These are phyloP conservation scores for Clepsis dumicolana DNA, from an alignment of 2,888 invertebrate genomes.

Conservation along the genomic window DNA sequence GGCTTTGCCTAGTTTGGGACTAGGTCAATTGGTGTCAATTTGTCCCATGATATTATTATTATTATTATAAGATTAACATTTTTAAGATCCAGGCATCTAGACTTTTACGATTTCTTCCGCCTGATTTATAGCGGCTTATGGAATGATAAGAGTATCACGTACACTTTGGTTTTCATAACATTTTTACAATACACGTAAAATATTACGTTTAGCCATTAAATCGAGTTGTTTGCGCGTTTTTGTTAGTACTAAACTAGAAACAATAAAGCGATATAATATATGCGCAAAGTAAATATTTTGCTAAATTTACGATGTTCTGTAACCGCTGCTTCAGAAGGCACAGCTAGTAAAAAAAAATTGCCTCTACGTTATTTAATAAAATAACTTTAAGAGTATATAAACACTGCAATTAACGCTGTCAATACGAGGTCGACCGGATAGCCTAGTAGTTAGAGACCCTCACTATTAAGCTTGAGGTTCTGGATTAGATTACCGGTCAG, in stretches of 20 bases:
- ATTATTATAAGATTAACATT: no score
- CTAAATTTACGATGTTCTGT: constrained; percentile 4
- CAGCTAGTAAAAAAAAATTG: neutral
- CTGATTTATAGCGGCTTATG: neutral
- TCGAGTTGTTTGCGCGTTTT: neutral
- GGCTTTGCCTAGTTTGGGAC: no score
- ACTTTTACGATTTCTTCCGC: neutral
- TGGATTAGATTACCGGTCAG: no score
- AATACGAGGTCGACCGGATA: no score
- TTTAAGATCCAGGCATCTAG: neutral
- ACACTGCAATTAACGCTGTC: no score
- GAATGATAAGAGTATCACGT: neutral
- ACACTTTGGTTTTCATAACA: neutral
- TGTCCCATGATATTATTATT: no score
- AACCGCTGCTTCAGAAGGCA: neutral
- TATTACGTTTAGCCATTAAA: neutral
- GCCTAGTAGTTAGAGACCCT: no score
- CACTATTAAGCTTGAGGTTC: no score
- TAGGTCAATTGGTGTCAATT: no score
- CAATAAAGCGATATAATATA: neutral
- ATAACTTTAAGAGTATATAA: no score
- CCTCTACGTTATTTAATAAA: no score
- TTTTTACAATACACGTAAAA: neutral
- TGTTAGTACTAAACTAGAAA: constrained; percentile 6
- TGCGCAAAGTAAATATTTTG: constrained; percentile 5